Evolutionary conservation across 2,888 invertebrate species (phyloP).

Genomic region (Nemurella pictetii): DNA sequence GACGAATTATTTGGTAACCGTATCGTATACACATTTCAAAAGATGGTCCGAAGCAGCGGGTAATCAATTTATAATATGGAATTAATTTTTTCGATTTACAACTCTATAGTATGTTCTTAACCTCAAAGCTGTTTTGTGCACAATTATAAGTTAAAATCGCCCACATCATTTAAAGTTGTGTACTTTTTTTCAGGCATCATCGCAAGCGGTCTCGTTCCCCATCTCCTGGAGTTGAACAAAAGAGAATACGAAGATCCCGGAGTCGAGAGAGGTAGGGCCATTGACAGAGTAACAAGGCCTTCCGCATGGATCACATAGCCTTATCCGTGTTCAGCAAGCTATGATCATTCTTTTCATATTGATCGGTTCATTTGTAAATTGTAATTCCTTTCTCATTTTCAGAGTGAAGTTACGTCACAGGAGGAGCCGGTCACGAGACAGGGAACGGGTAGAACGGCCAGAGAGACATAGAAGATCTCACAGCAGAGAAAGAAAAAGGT

Average conservation of each 20-base stretch:
- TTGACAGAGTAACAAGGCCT: too few species aligned
- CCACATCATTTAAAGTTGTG: slow-evolving; percentile 42
- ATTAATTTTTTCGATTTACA: background rate
- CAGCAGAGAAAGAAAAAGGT: slow-evolving; percentile 48
- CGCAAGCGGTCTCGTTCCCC: slow-evolving; percentile 64
- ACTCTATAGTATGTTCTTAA: background rate
- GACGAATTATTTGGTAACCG: too few species aligned
- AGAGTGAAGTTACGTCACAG: slow-evolving; percentile 55
- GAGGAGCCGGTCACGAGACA: slow-evolving; percentile 47
- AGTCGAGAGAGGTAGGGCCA: slow-evolving; percentile 63
- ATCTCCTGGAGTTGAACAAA: slow-evolving; percentile 61
- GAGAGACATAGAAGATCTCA: slow-evolving; percentile 46
- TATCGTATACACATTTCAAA: background rate
- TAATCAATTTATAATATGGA: too few species aligned
- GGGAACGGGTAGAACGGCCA: slow-evolving; percentile 42
- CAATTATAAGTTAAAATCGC: background rate
- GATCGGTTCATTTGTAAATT: slow-evolving; percentile 46
- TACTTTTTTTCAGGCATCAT: slow-evolving; percentile 50
- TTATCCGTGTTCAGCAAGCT: too few species aligned
- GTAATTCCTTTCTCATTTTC: slow-evolving; percentile 36
- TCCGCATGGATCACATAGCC: too few species aligned
- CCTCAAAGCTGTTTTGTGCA: background rate
- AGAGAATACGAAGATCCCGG: slow-evolving; percentile 59
- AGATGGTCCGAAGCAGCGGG: background rate
- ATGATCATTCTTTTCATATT: background rate